Base-by-base conservation (phyloP, 2,113 vertebrate genomes). In the Sinosuthora webbiana region DNA sequence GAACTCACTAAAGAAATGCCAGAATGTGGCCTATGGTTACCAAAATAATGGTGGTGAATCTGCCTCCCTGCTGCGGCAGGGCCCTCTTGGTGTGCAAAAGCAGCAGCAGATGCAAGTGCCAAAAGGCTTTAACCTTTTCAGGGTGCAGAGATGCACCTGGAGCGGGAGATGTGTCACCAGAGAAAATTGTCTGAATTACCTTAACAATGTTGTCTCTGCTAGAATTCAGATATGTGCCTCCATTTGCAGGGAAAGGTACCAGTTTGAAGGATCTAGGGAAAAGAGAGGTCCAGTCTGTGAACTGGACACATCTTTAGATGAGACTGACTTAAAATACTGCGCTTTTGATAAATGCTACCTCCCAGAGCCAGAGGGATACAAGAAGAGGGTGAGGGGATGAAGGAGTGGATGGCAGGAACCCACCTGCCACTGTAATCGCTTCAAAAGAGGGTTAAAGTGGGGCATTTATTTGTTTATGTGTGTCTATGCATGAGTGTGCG, bases 131-230 rank as follows among this genome's bases (percentile, higher is more conserved):
- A 92, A 92, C 87, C 56, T 95, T 94, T 90, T 30, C 89, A 74
- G 49, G n/a, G 62, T 50, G 78, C 22, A 25, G 62, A 93, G 73
- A 84, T 57, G 45, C 76, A 84, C 59, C 80, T 70, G 70, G 80
- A 83, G 37, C 35, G 19, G 75, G 75, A 88, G 90, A 82, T 90
- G 91, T 95, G 89, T 93, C 92, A 95, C 80, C 89, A 71, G 76
- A 76, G 79, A 93, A 91, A 94, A 94, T 75, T 27, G 44, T 53
- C 82, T 91, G 87, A 79, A 74, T 97, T 92, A 68, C 62, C 73
- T 86, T 83, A 84, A 44, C 42, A 16, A 1, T 68, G 44, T 77
- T 92, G 50, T 90, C 79, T 77, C 60, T 70, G 28, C 69, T 84
- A 67, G 81, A 73, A 76, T 82, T 93, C 90, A 94, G 87, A 96